Evolutionary conservation across 2,797 vertebrate species (phyloP), one percentile per base, ranked within the genome.

Genomic region (Semotilus atromaculatus): DNA sequence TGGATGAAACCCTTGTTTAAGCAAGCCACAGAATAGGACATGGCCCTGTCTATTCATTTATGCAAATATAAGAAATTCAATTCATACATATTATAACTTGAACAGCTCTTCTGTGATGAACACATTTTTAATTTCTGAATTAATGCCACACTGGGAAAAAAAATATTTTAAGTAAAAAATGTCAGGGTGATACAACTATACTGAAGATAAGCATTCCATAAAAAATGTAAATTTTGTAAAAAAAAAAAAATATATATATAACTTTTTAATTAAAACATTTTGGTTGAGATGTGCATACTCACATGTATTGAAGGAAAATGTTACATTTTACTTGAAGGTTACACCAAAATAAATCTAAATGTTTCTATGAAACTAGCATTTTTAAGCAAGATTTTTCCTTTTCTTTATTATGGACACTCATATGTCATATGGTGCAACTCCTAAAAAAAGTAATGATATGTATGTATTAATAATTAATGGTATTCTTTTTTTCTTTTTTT

Each of bases 1-100:
- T 68, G 66, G 31, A 75, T 36, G 18, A 40, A 62, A 82, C 64
- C 58, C 36, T 80, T 14, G 64, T 55, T 76, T 48, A 48, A 45
- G 76, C 70, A 31, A 7, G 48, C 34, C 71, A 29, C 21, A 51
- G 53, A 79, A 18, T 64, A 7, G 3, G 26, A 26, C 4, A 16
- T 60, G 68, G 26, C 72, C 45, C 18, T 34, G 45, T 34, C 29
- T 74, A 21, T 73, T 34, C 1, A 34, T 74, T 11, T 23, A 34
- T 74, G 34, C 18, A 51, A 51, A 73, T 45, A 19, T 73, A 34
- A 53, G 21, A 23, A 26, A 60, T 26, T 60, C 0, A 26, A 53
- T 53, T 45, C 29, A 73, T 31, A 10, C 8, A 10, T 19, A 10
- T 73, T 11, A 48, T 19, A 11, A 31, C 26, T 48, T 51, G 2